Conservation (phyloP, 1,140 invertebrate species). For the Macrobrachium nipponense region DNA sequence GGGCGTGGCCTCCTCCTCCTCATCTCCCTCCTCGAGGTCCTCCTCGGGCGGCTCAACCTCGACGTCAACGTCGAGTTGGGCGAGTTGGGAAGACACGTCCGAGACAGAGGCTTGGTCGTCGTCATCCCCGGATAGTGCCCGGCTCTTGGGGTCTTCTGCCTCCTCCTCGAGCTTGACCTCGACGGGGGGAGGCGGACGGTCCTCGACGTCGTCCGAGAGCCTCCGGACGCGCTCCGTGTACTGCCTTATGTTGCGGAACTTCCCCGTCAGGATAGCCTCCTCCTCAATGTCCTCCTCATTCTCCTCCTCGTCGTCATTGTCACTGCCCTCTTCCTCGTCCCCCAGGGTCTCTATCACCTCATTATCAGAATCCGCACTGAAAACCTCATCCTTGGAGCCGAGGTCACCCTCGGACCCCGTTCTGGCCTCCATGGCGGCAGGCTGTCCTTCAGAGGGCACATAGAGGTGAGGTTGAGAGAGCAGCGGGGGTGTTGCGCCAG, state of each 20-base stretch:
- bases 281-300: constrained; percentile 63
- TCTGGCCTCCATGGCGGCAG: constrained; percentile 37
- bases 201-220: constrained; percentile 52
- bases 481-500: constrained; percentile 41
- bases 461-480: constrained; percentile 52
- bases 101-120: constrained; percentile 6
- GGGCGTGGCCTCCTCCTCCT: constrained; percentile 23
- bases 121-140: background rate
- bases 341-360: constrained; percentile 54
- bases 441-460: constrained; percentile 45
- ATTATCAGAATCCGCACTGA: constrained; percentile 33
- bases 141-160: constrained; percentile 1
- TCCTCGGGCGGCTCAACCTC: constrained; percentile 24
- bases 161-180: constrained; percentile 33
- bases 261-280: constrained; percentile 52
- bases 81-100: constrained; percentile 45
- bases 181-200: constrained; percentile 13
- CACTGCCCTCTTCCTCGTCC: constrained; percentile 52
- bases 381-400: constrained; percentile 4
- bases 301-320: constrained; percentile 59
- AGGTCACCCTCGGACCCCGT: constrained; percentile 40
- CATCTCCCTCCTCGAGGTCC: constrained; percentile 31
- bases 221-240: constrained; percentile 56
- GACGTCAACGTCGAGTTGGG: constrained; percentile 40
- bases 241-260: constrained; percentile 58